Base-by-base conservation (phyloP, 2,113 vertebrate species). In the Trematocara nigrifrons region DNA sequence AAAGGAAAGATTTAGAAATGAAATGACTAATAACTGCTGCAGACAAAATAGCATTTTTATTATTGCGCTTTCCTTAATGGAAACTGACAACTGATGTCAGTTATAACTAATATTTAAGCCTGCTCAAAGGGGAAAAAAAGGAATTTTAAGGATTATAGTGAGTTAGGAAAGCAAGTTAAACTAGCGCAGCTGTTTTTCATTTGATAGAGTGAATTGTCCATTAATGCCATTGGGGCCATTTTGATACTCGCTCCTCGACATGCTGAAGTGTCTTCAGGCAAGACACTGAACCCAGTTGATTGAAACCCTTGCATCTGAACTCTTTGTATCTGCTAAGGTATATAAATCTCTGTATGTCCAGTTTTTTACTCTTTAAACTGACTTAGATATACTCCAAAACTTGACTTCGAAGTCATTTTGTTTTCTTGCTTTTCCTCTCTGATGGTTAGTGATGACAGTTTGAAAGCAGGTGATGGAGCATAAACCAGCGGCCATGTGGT, bases 401-500 rank as follows among this genome's bases (percentile, higher is more conserved):
- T n/a, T 31, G 15, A 76, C 22, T 31, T 76, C 4, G 1, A 76
- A 49, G 69, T 47, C 8, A 16, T 31, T 74, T 74, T 74, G 40
- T 74, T 47, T 74, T 47, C 56, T 12, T 45, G 20, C 16, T 71
- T 13, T 66, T 33, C 20, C 11, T 53, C 35, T 35, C 51, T 26
- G 56, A 38, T 56, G 31, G 31, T 79, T 38, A 2, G n/a, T 38
- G 49, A 47, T 85, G 74, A 38, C 49, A 76, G 40, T 59, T 81
- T 77, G 76, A 87, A 66, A 74, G 54, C 40, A 84, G 69, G 80
- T 77, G 89, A 89, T 53, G 35, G 57, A 45, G 71, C 82, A 88
- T 81, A 81, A 88, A 89, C 87, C 86, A 29, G n/a, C 57, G 59
- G 84, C 89, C 83, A 38, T 83, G 80, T 74, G 85, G 66, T 84